Evolutionary conservation across 2,113 vertebrate species (phyloP).

Genomic region (Regulus satrapa): DNA sequence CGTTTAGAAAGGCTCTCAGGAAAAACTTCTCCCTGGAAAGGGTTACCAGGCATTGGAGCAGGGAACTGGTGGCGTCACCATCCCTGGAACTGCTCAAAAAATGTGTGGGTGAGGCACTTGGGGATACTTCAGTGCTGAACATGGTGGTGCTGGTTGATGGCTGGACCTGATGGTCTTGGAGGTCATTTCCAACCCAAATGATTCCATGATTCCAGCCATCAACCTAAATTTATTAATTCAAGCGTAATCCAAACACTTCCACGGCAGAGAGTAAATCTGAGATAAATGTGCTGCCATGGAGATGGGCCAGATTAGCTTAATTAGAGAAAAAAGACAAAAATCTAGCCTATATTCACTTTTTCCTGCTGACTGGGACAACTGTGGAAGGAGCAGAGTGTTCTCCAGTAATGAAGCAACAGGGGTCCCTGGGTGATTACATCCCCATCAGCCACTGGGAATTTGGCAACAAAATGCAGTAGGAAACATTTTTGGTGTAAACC

Average conservation of each 20-base stretch:
- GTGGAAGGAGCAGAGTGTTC: background rate
- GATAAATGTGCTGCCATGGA: background rate
- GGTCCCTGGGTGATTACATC: background rate
- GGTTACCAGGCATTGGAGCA: background rate
- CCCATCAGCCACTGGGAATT: background rate
- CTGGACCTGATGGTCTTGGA: background rate
- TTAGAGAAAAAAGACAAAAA: background rate
- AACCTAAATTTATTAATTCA: background rate
- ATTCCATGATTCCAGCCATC: background rate
- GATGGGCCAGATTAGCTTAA: background rate
- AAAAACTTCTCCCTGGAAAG: background rate
- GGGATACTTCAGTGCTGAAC: background rate
- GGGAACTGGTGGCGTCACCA: background rate
- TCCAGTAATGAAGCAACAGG: background rate
- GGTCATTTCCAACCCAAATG: background rate
- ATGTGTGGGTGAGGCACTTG: background rate
- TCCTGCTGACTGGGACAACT: background rate
- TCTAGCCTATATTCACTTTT: background rate
- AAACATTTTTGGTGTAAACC: background rate
- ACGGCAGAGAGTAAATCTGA: background rate
- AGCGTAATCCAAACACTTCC: background rate
- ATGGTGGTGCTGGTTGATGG: background rate
- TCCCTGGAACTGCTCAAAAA: background rate
- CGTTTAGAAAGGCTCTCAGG: fast-evolving
- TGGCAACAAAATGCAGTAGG: background rate